These are phyloP conservation scores for Caenorhabditis panamensis DNA, from an alignment of 2,888 invertebrate genomes.

Conservation along the genomic window DNA sequence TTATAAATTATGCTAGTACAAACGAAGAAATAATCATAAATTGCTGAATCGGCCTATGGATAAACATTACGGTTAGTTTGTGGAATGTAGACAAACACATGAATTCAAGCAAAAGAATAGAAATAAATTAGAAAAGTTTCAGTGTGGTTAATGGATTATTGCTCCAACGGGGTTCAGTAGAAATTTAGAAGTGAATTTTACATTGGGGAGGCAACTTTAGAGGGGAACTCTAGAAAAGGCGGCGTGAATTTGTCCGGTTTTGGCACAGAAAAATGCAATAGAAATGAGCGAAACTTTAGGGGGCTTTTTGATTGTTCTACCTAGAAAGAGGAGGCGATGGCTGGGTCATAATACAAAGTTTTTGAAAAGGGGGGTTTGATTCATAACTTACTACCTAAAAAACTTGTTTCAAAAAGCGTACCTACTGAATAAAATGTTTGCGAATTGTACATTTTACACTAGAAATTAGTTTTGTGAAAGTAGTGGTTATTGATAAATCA, in stretches of 20 bases:
- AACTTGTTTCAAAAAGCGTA: too few relatives aligned
- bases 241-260: background rate
- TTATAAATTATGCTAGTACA: conserved; percentile 7
- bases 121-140: conserved; percentile 28
- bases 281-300: background rate
- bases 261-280: conserved; percentile 15
- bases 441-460: too few relatives aligned
- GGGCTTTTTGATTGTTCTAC: background rate
- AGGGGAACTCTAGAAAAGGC: background rate
- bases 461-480: too few relatives aligned
- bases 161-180: conserved; percentile 30
- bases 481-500: too few relatives aligned
- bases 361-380: background rate
- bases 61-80: background rate
- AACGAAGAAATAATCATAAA: background rate
- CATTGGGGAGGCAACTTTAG: background rate
- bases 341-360: background rate
- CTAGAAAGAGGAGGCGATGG: background rate
- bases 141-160: background rate
- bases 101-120: conserved; percentile 21
- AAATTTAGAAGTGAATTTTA: conserved; percentile 35
- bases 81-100: conserved; percentile 43
- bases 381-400: conserved; percentile 17
- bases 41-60: background rate
- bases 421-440: too few relatives aligned